Evolutionary conservation across 2,113 vertebrate species (phyloP).

Genomic region (Myodes glareolus): DNA sequence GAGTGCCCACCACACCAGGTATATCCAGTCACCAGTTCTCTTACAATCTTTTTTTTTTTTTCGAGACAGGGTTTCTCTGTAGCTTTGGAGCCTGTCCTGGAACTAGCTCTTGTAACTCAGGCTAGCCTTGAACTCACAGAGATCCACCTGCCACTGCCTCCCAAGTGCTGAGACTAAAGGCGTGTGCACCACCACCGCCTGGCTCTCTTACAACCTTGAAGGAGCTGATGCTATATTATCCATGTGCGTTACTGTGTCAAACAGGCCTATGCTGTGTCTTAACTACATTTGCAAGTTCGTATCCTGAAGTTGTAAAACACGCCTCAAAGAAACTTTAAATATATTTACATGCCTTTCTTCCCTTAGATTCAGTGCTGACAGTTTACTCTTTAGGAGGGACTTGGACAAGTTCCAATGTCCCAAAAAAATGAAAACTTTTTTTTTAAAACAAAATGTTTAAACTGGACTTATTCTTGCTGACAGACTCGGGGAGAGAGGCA

Average conservation of each 20-base stretch:
- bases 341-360: neutral
- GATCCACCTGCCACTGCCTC: too few relatives aligned
- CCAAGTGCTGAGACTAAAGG: too few relatives aligned
- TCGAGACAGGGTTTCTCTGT: too few relatives aligned
- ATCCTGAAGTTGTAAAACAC: neutral
- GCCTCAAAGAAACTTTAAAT: slow-evolving; percentile 5
- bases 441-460: neutral
- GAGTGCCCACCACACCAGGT: neutral
- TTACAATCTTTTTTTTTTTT: neutral
- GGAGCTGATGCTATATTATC: neutral
- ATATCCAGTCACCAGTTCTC: neutral
- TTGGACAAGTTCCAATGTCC: neutral
- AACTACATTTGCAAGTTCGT: slow-evolving; percentile 1
- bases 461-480: slow-evolving; percentile 5
- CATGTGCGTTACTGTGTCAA: neutral
- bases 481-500: neutral
- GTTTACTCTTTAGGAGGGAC: neutral
- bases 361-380: neutral
- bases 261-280: neutral
- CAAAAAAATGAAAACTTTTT: too few relatives aligned
- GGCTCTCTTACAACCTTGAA: neutral
- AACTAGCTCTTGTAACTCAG: too few relatives aligned
- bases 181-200: too few relatives aligned
- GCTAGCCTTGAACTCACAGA: too few relatives aligned
- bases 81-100: too few relatives aligned